These are phyloP conservation scores for Ichneumon xanthorius DNA, from an alignment of 2,888 invertebrate species.

Conservation along the genomic window DNA sequence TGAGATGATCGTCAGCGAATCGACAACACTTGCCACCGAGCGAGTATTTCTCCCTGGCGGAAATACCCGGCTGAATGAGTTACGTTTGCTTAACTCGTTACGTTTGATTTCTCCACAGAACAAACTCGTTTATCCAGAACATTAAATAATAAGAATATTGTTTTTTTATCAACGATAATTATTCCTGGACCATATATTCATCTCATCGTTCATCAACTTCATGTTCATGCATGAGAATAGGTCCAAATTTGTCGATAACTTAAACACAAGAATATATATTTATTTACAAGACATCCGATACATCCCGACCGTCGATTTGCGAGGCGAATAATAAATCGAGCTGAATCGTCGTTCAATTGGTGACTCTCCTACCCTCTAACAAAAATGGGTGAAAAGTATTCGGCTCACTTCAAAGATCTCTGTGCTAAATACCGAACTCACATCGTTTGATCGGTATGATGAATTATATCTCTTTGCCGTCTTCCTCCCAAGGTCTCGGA, in stretches of 20 bases:
- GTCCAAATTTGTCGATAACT: neutral
- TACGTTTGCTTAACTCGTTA: neutral
- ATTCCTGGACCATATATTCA: neutral
- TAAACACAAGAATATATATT: neutral
- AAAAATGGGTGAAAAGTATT: conserved; percentile 11
- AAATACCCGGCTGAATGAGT: neutral
- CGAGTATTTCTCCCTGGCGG: neutral
- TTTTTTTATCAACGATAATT: neutral
- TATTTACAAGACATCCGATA: neutral
- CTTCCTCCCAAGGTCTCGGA: conserved; percentile 94
- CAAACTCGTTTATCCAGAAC: neutral
- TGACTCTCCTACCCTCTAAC: neutral
- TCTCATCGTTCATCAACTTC: neutral
- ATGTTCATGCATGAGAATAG: neutral
- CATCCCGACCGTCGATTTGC: neutral
- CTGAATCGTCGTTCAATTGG: neutral
- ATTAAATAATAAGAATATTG: neutral
- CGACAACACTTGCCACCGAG: neutral
- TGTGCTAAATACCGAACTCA: neutral
- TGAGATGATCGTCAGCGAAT: conserved; percentile 63
- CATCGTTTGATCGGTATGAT: neutral
- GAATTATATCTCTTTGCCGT: conserved; percentile 58
- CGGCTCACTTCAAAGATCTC: conserved; percentile 13
- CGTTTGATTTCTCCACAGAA: neutral
- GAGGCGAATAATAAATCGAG: neutral